These are phyloP conservation scores for Parthenolecanium corni DNA, from an alignment of 2,888 invertebrate species.

Conservation along the genomic window DNA sequence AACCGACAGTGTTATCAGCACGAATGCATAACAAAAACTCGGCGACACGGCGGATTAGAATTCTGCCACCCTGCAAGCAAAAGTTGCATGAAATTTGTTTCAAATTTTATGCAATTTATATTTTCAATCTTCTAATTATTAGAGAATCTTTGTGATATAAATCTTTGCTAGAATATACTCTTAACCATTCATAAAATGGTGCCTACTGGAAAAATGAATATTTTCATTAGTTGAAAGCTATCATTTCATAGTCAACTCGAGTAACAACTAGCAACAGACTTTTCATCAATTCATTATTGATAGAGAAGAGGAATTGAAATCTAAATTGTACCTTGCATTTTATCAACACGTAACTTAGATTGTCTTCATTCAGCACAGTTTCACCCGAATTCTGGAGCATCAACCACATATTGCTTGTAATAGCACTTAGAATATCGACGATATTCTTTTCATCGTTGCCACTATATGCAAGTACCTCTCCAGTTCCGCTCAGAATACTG, in stretches of 20 bases:
- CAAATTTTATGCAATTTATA: too few species aligned
- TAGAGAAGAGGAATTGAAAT: too few species aligned
- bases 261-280: too few species aligned
- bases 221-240: too few species aligned
- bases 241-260: too few species aligned
- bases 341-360: constrained; percentile 9
- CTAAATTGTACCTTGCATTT: constrained; percentile 3
- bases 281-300: too few species aligned
- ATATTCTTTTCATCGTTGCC: constrained; percentile 21
- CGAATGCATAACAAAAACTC: constrained; percentile 20
- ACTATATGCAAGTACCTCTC: constrained; percentile 17
- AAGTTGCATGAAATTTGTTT: background rate
- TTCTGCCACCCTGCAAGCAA: constrained; percentile 12
- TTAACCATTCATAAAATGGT: too few species aligned
- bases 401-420: constrained; percentile 22
- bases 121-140: too few species aligned
- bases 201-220: too few species aligned
- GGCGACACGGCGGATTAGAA: constrained; percentile 7
- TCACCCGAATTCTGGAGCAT: constrained; percentile 20
- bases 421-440: constrained; percentile 16
- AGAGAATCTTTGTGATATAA: too few species aligned
- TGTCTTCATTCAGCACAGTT: constrained; percentile 18
- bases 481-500: constrained; percentile 17
- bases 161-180: too few species aligned
- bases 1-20: constrained; percentile 5